Evolutionary conservation across 2,113 vertebrate species (phyloP).

Genomic region (Silurus meridionalis): DNA sequence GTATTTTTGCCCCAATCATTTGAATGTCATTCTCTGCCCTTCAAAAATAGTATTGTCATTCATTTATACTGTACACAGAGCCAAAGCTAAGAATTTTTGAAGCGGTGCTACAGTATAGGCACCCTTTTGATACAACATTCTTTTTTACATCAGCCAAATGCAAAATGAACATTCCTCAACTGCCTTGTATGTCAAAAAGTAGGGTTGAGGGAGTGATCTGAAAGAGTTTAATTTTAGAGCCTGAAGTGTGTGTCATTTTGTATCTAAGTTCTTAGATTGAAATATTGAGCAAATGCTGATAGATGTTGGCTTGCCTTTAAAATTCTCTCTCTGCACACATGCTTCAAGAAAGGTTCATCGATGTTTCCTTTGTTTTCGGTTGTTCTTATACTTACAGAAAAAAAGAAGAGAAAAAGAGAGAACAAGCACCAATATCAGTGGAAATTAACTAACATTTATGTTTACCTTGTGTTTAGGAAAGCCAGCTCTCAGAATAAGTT

Average conservation of each 20-base stretch:
- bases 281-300: conserved; percentile 17
- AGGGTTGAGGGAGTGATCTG: background rate
- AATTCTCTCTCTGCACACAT: conserved; percentile 1
- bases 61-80: conserved; percentile 3
- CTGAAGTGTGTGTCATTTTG: background rate
- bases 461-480: background rate
- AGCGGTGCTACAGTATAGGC: background rate
- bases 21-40: background rate
- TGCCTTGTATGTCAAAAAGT: background rate
- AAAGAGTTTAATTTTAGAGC: conserved; percentile 5
- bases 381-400: background rate
- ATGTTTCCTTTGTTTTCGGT: background rate
- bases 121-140: conserved; percentile 25
- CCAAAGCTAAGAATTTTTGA: conserved; percentile 28
- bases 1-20: conserved; percentile 23
- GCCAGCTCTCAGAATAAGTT: background rate
- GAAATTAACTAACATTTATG: background rate
- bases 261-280: background rate
- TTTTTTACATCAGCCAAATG: conserved; percentile 18
- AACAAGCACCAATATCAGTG: background rate
- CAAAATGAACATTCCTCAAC: conserved; percentile 10
- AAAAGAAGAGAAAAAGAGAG: no score
- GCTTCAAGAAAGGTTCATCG: background rate
- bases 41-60: background rate
- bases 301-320: background rate